Percentiles rank a stretch among this genome's conserved stretches.
Evolutionary conservation across 2,888 invertebrate species (phyloP).

Genomic region (Atrina japonica): DNA sequence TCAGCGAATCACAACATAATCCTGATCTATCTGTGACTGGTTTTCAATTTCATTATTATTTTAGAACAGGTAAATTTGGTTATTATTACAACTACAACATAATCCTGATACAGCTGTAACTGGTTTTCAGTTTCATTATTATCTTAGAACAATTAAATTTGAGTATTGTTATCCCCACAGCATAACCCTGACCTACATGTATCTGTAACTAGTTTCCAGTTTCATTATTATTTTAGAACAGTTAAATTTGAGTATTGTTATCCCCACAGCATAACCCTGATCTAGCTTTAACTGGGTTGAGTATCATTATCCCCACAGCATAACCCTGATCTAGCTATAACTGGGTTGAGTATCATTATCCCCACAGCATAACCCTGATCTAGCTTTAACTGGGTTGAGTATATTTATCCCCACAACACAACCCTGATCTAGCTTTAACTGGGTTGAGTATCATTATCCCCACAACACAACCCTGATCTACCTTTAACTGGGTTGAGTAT

Average conservation of each 20-base stretch:
- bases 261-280: slow-evolving; percentile 86
- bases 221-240: slow-evolving; percentile 93
- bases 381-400: too few species aligned
- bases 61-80: slow-evolving; percentile 94
- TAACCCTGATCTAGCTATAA: too few species aligned
- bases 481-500: too few species aligned
- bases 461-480: too few species aligned
- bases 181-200: slow-evolving; percentile 87
- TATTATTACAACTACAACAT: slow-evolving; percentile 84
- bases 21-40: slow-evolving; percentile 87
- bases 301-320: slow-evolving; percentile 92
- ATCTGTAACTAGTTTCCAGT: slow-evolving; percentile 90
- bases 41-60: slow-evolving; percentile 93
- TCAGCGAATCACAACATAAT: slow-evolving; percentile 86
- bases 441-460: too few species aligned
- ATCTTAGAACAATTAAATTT: slow-evolving; percentile 94
- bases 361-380: too few species aligned
- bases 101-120: slow-evolving; percentile 86
- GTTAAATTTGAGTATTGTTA: too few species aligned
- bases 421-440: too few species aligned
- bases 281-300: slow-evolving; percentile 89
- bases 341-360: too few species aligned
- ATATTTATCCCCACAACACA: too few species aligned
- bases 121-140: slow-evolving; percentile 93
- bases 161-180: too few species aligned